Conservation (phyloP, 2,888 invertebrate genomes). For the Lasioglossum villosulum region DNA sequence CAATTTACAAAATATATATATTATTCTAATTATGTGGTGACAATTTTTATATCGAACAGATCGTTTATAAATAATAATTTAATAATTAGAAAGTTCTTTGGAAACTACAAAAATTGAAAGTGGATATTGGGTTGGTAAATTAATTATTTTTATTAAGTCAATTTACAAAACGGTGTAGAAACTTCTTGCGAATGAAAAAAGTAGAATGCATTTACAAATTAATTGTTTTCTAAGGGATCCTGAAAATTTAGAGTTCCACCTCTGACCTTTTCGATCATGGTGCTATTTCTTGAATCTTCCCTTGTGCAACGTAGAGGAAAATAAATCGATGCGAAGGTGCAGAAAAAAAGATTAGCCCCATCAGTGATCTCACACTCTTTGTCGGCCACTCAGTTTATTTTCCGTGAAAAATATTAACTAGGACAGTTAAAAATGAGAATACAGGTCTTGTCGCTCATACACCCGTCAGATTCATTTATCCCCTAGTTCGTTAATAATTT, state of each 20-base stretch:
- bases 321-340: background rate
- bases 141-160: background rate
- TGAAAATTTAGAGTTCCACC: background rate
- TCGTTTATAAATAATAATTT: background rate
- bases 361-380: background rate
- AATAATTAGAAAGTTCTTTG: background rate
- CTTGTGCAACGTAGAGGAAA: background rate
- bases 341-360: background rate
- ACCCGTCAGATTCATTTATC: background rate
- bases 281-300: background rate
- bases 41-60: background rate
- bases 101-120: background rate
- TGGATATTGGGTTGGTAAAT: background rate
- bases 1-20: background rate
- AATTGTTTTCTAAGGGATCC: background rate
- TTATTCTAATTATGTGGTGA: too few relatives aligned
- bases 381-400: background rate
- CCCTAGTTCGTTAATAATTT: background rate
- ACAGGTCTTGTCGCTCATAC: background rate
- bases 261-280: background rate
- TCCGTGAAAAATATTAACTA: conserved; percentile 9
- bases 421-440: conserved; percentile 3
- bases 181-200: background rate
- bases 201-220: background rate
- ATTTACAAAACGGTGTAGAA: background rate